A percentile compares a stretch with the other conserved stretches of the same genome.
Evolutionary conservation across 1,140 invertebrate genomes (phyloP).

Genomic region (Aphelinus certus): DNA sequence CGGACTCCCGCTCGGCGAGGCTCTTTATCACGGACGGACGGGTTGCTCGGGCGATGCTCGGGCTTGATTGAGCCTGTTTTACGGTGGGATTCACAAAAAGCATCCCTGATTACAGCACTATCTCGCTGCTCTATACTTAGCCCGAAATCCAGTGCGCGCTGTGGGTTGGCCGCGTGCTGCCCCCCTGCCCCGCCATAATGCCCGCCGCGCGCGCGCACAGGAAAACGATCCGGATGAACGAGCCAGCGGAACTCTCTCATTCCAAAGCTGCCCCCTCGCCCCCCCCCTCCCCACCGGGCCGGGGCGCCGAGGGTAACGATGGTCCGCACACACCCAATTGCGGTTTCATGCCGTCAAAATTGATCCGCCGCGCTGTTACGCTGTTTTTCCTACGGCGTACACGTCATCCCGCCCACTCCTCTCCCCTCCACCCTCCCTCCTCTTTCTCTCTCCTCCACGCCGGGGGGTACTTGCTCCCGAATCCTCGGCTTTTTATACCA

Average conservation of each 20-base stretch:
- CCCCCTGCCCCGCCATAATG: too few relatives aligned
- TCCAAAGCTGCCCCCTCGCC: not conserved
- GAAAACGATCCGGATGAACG: slow-evolving; percentile 25
- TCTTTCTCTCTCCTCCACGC: too few relatives aligned
- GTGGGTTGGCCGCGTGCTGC: too few relatives aligned
- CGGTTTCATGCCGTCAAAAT: slow-evolving; percentile 52
- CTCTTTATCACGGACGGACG: too few relatives aligned
- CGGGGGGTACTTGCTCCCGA: too few relatives aligned
- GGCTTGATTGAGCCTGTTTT: slow-evolving; percentile 56
- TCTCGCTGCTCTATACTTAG: slow-evolving; percentile 42
- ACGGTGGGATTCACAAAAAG: slow-evolving; percentile 52
- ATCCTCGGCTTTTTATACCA: too few relatives aligned
- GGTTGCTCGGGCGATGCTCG: slow-evolving; percentile 37
- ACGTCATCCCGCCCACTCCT: too few relatives aligned
- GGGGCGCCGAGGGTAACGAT: too few relatives aligned
- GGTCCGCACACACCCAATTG: slow-evolving; percentile 46
- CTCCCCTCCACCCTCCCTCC: too few relatives aligned
- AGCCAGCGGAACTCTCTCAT: not conserved
- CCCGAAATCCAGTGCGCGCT: slow-evolving; percentile 33
- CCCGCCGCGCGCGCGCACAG: not conserved
- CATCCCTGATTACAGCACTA: slow-evolving; percentile 53
- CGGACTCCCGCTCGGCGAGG: too few relatives aligned
- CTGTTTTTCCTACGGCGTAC: slow-evolving; percentile 40
- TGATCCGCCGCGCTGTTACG: slow-evolving; percentile 44
- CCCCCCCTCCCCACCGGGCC: not conserved